phyloP scores from a whole-genome alignment of 2,888 invertebrate genomes.

The Hypena proboscidalis region DNA sequence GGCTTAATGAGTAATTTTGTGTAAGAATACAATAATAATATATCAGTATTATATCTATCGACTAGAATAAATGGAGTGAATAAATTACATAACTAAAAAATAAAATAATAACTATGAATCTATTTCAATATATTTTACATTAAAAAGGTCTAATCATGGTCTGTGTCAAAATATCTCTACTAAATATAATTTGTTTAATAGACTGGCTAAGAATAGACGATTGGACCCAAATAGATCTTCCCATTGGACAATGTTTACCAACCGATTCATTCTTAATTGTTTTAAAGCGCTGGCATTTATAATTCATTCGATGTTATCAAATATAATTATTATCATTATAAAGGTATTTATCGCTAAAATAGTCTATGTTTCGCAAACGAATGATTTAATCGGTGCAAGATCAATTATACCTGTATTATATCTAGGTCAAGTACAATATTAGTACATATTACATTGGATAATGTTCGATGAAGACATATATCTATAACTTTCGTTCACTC shows the following conservation, averaged over 20 bases:
- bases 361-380: slow-evolving; percentile 5
- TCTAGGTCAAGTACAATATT: slow-evolving; percentile 37
- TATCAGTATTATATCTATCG: no score
- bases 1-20: no score
- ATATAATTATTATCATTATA: no score
- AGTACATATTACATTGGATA: no score
- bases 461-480: no score
- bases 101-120: no score
- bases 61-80: no score
- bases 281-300: background rate
- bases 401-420: slow-evolving; percentile 24
- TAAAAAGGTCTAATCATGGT: background rate
- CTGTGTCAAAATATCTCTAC: no score
- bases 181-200: background rate
- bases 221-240: background rate
- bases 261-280: background rate
- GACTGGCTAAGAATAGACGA: background rate
- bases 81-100: no score
- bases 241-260: background rate
- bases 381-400: slow-evolving; percentile 11
- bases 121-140: no score
- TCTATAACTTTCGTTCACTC: slow-evolving; percentile 19
- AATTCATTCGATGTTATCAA: background rate
- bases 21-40: no score
- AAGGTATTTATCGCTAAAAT: no score